A percentile compares a stretch with the other conserved stretches of the same genome.
Conservation (phyloP, 2,797 vertebrate genomes). For the Lateolabrax maculatus region DNA sequence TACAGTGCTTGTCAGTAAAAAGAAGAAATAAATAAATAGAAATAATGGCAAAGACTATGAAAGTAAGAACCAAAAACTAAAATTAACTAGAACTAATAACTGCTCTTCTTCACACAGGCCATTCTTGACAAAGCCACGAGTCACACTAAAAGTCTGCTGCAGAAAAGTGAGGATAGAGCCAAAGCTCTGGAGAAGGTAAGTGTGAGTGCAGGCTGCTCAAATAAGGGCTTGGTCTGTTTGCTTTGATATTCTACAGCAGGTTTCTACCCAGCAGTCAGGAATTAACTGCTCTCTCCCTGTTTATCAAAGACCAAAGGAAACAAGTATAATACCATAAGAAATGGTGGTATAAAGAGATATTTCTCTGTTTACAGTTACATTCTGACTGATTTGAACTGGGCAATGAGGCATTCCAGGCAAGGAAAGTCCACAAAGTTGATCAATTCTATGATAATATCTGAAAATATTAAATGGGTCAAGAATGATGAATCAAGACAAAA, state of each 20-base stretch:
- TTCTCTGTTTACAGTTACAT: background rate
- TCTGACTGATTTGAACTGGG: background rate
- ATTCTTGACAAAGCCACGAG: conserved; percentile 93
- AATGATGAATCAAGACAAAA: background rate
- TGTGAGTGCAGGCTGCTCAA: conserved; percentile 14
- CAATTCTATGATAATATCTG: background rate
- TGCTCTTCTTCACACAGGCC: conserved; percentile 79
- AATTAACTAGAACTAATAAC: too few species aligned
- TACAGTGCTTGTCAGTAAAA: background rate
- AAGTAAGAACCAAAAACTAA: too few species aligned
- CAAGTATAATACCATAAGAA: too few species aligned
- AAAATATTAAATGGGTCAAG: background rate
- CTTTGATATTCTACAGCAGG: conserved; percentile 3
- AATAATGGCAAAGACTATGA: background rate
- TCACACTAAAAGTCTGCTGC: conserved; percentile 91
- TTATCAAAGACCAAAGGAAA: conserved; percentile 4
- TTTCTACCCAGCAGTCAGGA: conserved; percentile 3
- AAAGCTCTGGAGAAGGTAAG: conserved; percentile 93
- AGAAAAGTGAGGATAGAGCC: conserved; percentile 91
- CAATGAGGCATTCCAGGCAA: background rate
- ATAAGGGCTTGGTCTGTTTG: conserved; percentile 56
- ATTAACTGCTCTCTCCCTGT: background rate
- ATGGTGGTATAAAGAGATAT: background rate
- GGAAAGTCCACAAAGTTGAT: background rate
- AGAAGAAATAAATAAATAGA: too few species aligned